phyloP scores from a whole-genome alignment of 2,113 vertebrate genomes.

The Corythoichthys haematopterus region DNA sequence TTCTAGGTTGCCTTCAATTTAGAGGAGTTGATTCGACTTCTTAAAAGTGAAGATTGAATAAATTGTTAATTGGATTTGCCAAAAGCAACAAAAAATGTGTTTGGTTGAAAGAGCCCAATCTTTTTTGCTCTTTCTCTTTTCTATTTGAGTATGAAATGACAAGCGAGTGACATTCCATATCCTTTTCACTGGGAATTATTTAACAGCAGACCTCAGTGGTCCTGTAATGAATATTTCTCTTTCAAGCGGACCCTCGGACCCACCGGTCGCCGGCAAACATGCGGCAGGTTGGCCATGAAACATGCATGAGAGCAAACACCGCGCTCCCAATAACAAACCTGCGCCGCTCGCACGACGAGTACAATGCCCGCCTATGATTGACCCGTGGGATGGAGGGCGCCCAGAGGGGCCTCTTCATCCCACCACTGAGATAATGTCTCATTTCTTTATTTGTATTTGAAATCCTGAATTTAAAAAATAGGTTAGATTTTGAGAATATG shows the following conservation, averaged over 20 bases:
- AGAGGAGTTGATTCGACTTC: no score
- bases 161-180: constrained; percentile 46
- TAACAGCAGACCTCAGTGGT: constrained; percentile 47
- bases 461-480: neutral
- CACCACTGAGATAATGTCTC: neutral
- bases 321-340: constrained; percentile 27
- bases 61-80: neutral
- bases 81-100: neutral
- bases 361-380: constrained; percentile 38
- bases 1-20: neutral
- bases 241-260: constrained; percentile 56
- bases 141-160: constrained; percentile 34
- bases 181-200: constrained; percentile 63
- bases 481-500: no score
- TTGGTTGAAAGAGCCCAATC: neutral
- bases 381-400: constrained; percentile 50
- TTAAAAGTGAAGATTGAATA: neutral
- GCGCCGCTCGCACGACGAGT: constrained; percentile 43
- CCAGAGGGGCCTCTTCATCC: constrained; percentile 7
- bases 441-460: neutral
- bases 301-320: constrained; percentile 38
- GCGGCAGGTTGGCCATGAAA: constrained; percentile 49
- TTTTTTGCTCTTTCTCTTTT: neutral
- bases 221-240: constrained; percentile 68
- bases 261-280: constrained; percentile 14